Percentiles rank a stretch among this genome's conserved stretches.
Evolutionary conservation across 2,797 vertebrate genomes (phyloP).

Genomic region (Microhierax caerulescens): DNA sequence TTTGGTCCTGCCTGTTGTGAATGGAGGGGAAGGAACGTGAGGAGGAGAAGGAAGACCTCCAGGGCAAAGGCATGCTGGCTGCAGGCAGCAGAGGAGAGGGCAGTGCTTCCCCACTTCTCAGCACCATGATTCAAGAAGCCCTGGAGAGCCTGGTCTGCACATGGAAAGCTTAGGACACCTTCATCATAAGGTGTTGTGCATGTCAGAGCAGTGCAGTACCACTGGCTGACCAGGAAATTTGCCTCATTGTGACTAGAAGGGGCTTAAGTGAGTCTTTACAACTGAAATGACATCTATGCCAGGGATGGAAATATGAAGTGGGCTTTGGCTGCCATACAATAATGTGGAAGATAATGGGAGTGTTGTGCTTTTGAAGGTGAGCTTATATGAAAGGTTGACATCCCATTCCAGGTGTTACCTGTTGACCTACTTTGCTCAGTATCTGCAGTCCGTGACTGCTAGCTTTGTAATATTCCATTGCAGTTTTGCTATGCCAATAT

Average conservation of each 20-base stretch:
- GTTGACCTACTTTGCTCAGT: neutral
- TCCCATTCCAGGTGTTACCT: neutral
- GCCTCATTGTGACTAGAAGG: neutral
- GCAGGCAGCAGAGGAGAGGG: neutral
- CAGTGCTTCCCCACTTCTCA: neutral
- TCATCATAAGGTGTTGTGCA: neutral
- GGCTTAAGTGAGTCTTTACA: neutral
- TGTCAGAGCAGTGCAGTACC: neutral
- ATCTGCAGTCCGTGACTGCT: neutral
- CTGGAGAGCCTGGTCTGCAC: neutral
- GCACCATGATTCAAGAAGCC: accelerated
- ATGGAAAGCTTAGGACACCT: neutral
- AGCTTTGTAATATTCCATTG: neutral
- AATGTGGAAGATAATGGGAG: neutral
- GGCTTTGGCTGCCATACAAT: neutral
- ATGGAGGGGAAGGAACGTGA: neutral
- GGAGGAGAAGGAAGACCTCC: neutral
- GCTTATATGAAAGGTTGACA: neutral
- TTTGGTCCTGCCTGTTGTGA: neutral
- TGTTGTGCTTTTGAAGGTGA: neutral
- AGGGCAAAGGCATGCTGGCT: neutral
- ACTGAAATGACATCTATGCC: neutral
- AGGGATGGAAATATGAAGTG: accelerated
- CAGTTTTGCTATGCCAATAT: neutral
- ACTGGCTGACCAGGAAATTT: neutral